A percentile compares a stretch with the other conserved stretches of the same genome.
These are phyloP conservation scores for Bellardia bayeri DNA, from an alignment of 2,888 invertebrate species.

Conservation along the genomic window DNA sequence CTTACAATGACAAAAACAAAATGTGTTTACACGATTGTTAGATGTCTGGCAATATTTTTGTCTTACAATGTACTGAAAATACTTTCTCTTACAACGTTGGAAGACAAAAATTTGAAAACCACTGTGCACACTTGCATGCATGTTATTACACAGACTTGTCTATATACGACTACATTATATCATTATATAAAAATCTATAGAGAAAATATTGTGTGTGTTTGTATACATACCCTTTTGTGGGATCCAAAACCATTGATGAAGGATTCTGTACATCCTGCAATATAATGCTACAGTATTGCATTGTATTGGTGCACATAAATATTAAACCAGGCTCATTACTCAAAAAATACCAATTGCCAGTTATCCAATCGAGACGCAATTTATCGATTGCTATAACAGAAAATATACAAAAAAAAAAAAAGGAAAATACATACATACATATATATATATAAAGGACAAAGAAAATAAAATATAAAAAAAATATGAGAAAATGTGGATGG, in stretches of 20 bases:
- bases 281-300: slow-evolving; percentile 89
- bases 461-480: not conserved
- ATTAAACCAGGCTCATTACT: slow-evolving; percentile 89
- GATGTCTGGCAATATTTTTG: too few relatives aligned
- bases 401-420: slow-evolving; percentile 16
- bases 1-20: too few relatives aligned
- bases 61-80: too few relatives aligned
- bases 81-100: too few relatives aligned
- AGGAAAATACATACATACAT: not conserved
- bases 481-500: slow-evolving; percentile 46
- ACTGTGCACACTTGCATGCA: slow-evolving; percentile 9
- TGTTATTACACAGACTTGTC: not conserved
- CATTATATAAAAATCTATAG: not conserved
- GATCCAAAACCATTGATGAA: slow-evolving; percentile 91
- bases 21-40: too few relatives aligned
- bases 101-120: not conserved
- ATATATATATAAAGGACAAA: slow-evolving; percentile 27
- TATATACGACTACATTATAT: too few relatives aligned
- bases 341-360: slow-evolving; percentile 93
- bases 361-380: slow-evolving; percentile 93
- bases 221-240: slow-evolving; percentile 87
- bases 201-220: slow-evolving; percentile 17
- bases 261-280: slow-evolving; percentile 89
- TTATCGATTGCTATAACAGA: slow-evolving; percentile 88
- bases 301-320: slow-evolving; percentile 88